Conservation (phyloP, 2,797 vertebrate species). For the Epinephelus malabaricus region DNA sequence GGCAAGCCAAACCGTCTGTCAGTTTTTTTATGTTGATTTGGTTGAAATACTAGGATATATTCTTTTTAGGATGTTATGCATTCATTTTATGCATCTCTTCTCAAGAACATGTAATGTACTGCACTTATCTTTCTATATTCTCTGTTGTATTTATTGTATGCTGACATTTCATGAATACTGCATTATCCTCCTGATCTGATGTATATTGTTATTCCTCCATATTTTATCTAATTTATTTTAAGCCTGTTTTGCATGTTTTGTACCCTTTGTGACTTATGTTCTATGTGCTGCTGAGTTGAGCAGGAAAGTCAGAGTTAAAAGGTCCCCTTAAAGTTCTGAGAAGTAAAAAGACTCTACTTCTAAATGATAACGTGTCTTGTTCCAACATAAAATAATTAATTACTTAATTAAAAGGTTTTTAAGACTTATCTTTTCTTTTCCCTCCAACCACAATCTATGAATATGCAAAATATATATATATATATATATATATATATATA, state of each 20-base stretch:
- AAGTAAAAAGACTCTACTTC: not conserved
- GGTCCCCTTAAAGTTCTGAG: not conserved
- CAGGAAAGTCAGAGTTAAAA: slow-evolving; percentile 1
- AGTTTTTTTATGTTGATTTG: not conserved
- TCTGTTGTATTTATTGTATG: not conserved
- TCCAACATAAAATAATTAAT: too few species aligned
- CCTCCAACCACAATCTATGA: not conserved
- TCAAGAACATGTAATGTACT: not conserved
- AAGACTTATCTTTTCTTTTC: not conserved
- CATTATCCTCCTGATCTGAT: not conserved
- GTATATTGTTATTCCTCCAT: not conserved
- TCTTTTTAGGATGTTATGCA: not conserved
- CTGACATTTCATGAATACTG: not conserved
- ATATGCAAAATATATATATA: not conserved
- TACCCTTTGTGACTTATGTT: not conserved
- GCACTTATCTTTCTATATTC: not conserved
- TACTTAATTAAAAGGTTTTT: not conserved
- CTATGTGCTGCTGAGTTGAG: not conserved
- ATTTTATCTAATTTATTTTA: not conserved
- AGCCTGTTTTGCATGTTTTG: not conserved
- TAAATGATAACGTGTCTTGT: not conserved
- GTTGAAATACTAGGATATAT: not conserved
- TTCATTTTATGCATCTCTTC: not conserved
- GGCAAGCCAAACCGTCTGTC: not conserved
- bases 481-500: not conserved